A percentile compares a stretch with the other conserved stretches of the same genome.
Evolutionary conservation across 2,888 invertebrate genomes (phyloP).

Genomic region (Agrenia bidenticulata): DNA sequence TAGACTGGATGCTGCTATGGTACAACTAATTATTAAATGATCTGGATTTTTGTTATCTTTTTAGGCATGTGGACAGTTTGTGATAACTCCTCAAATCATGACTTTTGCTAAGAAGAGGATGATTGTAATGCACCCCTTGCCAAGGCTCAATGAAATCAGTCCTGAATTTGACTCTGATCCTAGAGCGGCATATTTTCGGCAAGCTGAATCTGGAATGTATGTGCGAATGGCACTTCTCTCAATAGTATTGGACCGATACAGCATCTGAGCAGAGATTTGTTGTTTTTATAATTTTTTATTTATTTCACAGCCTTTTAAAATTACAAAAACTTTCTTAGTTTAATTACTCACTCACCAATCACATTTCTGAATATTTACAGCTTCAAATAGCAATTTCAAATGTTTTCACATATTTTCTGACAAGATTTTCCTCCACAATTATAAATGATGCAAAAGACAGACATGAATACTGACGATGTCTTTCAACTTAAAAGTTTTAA

Average conservation of each 20-base stretch:
- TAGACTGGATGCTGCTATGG: too few species aligned
- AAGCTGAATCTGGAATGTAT: slow-evolving; percentile 97
- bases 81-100: slow-evolving; percentile 94
- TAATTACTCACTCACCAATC: neutral
- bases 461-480: too few species aligned
- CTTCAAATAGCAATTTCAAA: too few species aligned
- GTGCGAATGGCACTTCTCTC: slow-evolving; percentile 96
- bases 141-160: slow-evolving; percentile 91
- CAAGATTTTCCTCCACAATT: too few species aligned
- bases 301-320: neutral
- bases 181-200: slow-evolving; percentile 96
- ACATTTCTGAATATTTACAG: neutral
- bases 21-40: too few species aligned
- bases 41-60: too few species aligned
- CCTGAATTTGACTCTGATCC: slow-evolving; percentile 94
- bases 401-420: too few species aligned
- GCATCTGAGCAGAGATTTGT: neutral
- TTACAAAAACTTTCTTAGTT: neutral
- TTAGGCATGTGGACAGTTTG: slow-evolving; percentile 81
- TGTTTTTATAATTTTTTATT: slow-evolving; percentile 1
- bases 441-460: too few species aligned
- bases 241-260: slow-evolving; percentile 71
- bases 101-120: slow-evolving; percentile 88
- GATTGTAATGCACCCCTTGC: slow-evolving; percentile 97
- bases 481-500: too few species aligned